Evolutionary conservation across 1,140 invertebrate genomes (phyloP).

Genomic region (Saxidomus purpurata): DNA sequence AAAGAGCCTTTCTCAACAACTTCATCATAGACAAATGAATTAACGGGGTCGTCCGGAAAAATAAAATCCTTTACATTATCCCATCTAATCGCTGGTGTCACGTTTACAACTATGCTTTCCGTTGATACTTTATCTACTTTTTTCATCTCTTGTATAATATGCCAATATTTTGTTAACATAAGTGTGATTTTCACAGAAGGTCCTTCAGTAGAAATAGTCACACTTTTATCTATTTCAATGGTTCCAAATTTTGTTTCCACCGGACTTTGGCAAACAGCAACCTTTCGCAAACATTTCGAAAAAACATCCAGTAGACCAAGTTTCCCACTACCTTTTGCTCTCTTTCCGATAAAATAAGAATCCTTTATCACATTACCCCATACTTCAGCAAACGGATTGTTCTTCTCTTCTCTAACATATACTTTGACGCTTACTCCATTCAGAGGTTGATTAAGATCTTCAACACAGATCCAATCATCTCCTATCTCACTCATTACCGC

Average conservation of each 20-base stretch:
- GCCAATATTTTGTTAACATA: background rate
- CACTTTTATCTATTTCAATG: background rate
- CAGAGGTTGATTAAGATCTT: background rate
- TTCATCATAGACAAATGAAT: background rate
- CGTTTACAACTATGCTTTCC: background rate
- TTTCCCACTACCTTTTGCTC: background rate
- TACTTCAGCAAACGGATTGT: background rate
- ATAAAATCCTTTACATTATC: background rate
- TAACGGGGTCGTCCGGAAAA: background rate
- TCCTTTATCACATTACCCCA: background rate
- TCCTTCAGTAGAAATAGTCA: background rate
- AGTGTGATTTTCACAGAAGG: background rate
- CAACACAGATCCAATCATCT: background rate
- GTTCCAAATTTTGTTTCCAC: conserved; percentile 24
- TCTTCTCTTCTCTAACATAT: background rate
- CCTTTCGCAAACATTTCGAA: background rate
- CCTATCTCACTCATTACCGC: background rate
- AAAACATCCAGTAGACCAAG: conserved; percentile 35
- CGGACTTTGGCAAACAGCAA: background rate
- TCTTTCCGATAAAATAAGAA: conserved; percentile 2
- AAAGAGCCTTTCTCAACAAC: background rate
- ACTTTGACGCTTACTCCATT: conserved; percentile 20
- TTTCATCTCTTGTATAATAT: background rate
- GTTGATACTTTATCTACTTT: conserved; percentile 13
- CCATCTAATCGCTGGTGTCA: background rate